Percentiles rank a stretch among this genome's conserved stretches.
phyloP scores from a whole-genome alignment of 2,888 invertebrate genomes.

The Scelioninae gen. 1 region DNA sequence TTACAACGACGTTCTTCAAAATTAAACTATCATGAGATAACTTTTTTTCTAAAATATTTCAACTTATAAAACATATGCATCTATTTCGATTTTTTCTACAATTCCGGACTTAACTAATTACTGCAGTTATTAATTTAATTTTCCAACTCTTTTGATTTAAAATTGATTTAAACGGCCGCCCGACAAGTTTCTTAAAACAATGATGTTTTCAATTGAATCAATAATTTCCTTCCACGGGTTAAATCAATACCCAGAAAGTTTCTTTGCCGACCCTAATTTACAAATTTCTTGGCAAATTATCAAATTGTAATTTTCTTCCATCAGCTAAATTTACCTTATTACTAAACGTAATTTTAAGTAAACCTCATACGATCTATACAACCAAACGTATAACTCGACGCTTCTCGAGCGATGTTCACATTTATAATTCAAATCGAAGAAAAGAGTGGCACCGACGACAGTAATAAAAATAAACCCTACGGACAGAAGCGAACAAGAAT shows the following conservation, averaged over 20 bases:
- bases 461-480: constrained; percentile 30
- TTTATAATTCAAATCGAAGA: constrained; percentile 44
- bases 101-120: no score
- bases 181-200: constrained; percentile 44
- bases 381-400: constrained; percentile 14
- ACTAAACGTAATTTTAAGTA: constrained; percentile 43
- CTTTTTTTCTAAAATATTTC: no score
- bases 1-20: no score
- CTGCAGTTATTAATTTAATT: constrained; percentile 27
- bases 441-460: not conserved
- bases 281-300: constrained; percentile 64
- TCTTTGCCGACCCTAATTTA: constrained; percentile 54
- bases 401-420: not conserved
- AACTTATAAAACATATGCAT: no score
- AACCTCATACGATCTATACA: constrained; percentile 30
- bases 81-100: no score
- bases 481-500: constrained; percentile 9
- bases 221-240: constrained; percentile 44
- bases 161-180: constrained; percentile 30
- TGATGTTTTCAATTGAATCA: constrained; percentile 57
- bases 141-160: constrained; percentile 22
- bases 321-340: constrained; percentile 43
- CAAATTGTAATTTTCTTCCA: constrained; percentile 62
- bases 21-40: no score
- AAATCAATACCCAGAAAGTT: constrained; percentile 56